A percentile compares a stretch with the other conserved stretches of the same genome.
These are phyloP conservation scores for Oreamnos americanus DNA, from an alignment of 2,113 vertebrate species.

Conservation along the genomic window DNA sequence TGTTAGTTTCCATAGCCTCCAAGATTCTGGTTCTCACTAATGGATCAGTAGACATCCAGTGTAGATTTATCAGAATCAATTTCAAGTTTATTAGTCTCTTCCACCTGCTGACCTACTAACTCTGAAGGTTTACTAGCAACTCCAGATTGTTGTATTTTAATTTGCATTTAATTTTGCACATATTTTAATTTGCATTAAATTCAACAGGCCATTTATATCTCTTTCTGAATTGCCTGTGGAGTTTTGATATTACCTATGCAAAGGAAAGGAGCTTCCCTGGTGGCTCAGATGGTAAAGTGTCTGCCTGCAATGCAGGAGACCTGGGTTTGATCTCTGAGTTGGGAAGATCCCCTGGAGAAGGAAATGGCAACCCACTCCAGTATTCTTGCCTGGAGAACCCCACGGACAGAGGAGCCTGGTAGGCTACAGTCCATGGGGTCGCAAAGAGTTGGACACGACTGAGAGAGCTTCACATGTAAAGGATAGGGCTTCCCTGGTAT, in stretches of 20 bases:
- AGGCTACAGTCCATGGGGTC: no score
- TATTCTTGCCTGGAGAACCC: no score
- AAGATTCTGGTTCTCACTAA: accelerated
- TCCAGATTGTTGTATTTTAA: background rate
- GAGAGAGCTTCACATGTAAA: background rate
- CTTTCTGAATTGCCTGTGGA: background rate
- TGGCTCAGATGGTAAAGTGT: background rate
- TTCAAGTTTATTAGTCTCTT: background rate
- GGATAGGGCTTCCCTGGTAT: background rate
- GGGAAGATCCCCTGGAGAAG: no score
- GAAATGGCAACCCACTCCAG: no score
- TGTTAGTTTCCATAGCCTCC: background rate
- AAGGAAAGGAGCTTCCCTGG: background rate
- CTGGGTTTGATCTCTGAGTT: no score
- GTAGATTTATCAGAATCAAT: background rate
- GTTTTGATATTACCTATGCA: background rate
- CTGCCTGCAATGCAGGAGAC: background rate
- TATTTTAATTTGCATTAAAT: background rate
- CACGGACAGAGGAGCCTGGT: no score
- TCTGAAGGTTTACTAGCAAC: background rate
- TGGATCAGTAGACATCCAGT: accelerated
- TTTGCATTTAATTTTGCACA: background rate
- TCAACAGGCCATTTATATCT: background rate
- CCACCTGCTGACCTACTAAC: background rate
- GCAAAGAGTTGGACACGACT: no score